Evolutionary conservation across 2,888 invertebrate species (phyloP), one percentile per base, ranked within the genome.

Genomic region (Lasioglossum morio): DNA sequence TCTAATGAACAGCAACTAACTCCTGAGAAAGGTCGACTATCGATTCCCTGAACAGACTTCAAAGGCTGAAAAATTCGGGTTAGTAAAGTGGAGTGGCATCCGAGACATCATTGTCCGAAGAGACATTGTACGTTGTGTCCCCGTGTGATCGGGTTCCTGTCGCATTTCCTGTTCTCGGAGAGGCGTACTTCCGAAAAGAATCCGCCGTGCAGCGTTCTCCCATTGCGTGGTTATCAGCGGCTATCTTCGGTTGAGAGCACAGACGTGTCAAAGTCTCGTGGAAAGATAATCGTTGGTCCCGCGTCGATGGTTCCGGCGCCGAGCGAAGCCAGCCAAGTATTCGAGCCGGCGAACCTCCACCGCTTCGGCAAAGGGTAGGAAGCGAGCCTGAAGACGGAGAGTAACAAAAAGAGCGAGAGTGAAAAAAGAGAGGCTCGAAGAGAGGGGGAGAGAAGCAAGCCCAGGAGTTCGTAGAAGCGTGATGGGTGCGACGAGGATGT

Each of bases 391-490:
- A 53, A 63, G 48, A 70, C 77, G 78, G 84, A n/a, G 34, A 70
- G 66, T n/a, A 57, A 57, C 5, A 27, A 23, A 60, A 27, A 27
- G 60, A 60, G 14, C 27, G 60, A 27, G 60, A 60, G 60, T 7
- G 60, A 27, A 1, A 1, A 27, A 12, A 27, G 27, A 27, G 27
- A 30, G 60, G 16, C 30, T 30, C 16, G 82, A 82, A 19, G 34
- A 70, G 66, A 8, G 66, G 82, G 72, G 87, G 84, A 88, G 89
- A 40, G 82, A 77, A 87, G 88, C 88, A 91, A 93, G 91, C 89
- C 92, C 92, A 88, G 92, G 91, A 93, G 92, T 93, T 93, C 93
- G 92, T 92, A 90, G 93, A 93, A 94, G 89, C 77, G 83, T 84
- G 82, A 76, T 84, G 86, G 84, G 91, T 86, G 87, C 84, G 83